Evolutionary conservation across 64 coral and sea anemone species (phyloP).

Genomic region (Orbicella faveolata): DNA sequence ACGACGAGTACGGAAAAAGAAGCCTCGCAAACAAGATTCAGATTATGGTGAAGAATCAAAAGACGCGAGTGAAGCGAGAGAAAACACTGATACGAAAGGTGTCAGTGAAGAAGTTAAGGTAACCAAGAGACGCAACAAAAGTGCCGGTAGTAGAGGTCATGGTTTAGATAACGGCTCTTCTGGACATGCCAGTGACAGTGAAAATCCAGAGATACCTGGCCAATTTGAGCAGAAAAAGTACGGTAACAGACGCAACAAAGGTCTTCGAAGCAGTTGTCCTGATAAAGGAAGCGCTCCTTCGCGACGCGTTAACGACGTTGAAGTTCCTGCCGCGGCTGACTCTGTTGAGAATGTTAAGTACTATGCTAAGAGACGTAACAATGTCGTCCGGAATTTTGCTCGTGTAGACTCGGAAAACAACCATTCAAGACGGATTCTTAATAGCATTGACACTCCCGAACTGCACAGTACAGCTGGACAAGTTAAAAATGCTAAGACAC

Average conservation of each 20-base stretch:
- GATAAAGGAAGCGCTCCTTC: not conserved
- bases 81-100: not conserved
- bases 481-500: too few species aligned
- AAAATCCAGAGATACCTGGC: not conserved
- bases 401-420: not conserved
- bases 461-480: too few species aligned
- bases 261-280: not conserved
- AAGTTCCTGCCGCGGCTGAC: not conserved
- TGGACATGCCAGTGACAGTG: not conserved
- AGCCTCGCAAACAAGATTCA: not conserved
- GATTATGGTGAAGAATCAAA: not conserved
- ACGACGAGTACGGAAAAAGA: conserved; percentile 9
- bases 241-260: not conserved
- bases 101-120: not conserved
- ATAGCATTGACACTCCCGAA: not conserved
- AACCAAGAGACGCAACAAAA: not conserved
- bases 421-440: not conserved
- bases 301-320: not conserved
- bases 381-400: not conserved
- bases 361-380: not conserved
- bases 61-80: not conserved
- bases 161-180: not conserved
- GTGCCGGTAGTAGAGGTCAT: not conserved
- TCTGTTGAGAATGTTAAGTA: not conserved
- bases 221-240: not conserved